Evolutionary conservation across 2,113 vertebrate genomes (phyloP), one percentile per base, ranked within the genome.

Genomic region (Epinephelus cyanopodus): DNA sequence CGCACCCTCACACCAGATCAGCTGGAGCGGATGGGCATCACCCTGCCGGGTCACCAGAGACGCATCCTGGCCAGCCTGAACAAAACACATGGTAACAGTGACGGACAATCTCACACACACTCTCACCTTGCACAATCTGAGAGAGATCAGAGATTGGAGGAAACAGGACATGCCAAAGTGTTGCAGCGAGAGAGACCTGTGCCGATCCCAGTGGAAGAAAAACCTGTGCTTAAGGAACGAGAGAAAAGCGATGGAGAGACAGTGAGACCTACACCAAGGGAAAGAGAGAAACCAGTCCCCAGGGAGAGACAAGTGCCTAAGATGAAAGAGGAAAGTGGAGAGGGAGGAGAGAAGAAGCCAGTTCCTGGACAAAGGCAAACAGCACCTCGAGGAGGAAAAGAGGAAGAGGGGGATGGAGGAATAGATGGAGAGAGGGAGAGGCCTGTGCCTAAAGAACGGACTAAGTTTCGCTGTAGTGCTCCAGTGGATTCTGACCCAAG

Each of bases 61-160:
- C 97, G 98, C 53, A 96, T 99, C 74, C 90, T 99, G 27, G 93
- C 96, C 1, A 97, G 96, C 3, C 79, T 99, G 42, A 95, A 89
- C 27, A 97, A 97, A 62, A 92, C 95, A 0, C 76, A 65, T 4
- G 21, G 21, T 17, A 79, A 64, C 37, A 27, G 42, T 5, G 82
- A 86, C 3, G 15, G 29, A 25, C 80, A 70, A 3, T 29, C 52
- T 53, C 70, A 84, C 1, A 13, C 73, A 39, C 58, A 84, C 21
- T 15, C 39, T 53, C 27, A 37, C 3, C 4, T 18, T 2, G 14
- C 2, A 27, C 69, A 39, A 8, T 29, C 62, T 13, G 84, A 86
- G 54, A 65, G 33, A 54, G 15, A 56, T 3, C 0, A 69, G 74
- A 9, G 23, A 62, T 19, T 25, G 1, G 77, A 78, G 52, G 74